Evolutionary conservation across 2,888 invertebrate species (phyloP), one percentile per base, ranked within the genome.

Genomic region (Sesamia inferens): DNA sequence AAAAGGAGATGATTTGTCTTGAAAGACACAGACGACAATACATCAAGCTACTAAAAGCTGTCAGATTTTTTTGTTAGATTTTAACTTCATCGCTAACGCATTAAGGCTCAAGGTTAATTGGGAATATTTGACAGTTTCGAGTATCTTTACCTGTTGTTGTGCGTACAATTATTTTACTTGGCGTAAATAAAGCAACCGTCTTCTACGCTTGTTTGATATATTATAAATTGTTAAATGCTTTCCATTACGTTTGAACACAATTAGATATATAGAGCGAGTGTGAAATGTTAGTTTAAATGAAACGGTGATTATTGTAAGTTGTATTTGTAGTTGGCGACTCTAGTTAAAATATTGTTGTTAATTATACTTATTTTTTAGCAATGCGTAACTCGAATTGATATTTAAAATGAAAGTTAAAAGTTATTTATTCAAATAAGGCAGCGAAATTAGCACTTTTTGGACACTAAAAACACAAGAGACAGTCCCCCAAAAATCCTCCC

Each of bases 221-320:
- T 48, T 22, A 72, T 72, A 72, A 63, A 76, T 76, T 55, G 76
- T 78, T 78, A 62, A 63, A 76, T 47, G 3, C 54, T 68, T 63
- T 73, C 5, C 54, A 64, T 74, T 74, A 74, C 44, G 71, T 76
- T 83, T 63, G 22, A 61, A 71, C 68, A 74, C 80, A 73, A 54
- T 31, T 31, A 31, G 1, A 39, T 76, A 71, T 76, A 82, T 70
- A 59, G n/a, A 73, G 39, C 76, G 22, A 54, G 22, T 79, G 59
- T 70, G 67, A 73, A 61, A 65, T n/a, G 58, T 65, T 10, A 57
- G 57, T 57, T 64, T 63, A 74, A 70, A 72, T 76, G 74, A 67
- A 63, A 44, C 84, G 86, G 86, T 87, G 72, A 76, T 65, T 86
- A 87, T 48, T 84, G 44, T 82, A 80, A 83, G 71, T 63, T 73